Base-by-base conservation (phyloP, 1,140 invertebrate genomes). In the Anastatus disparis region DNA sequence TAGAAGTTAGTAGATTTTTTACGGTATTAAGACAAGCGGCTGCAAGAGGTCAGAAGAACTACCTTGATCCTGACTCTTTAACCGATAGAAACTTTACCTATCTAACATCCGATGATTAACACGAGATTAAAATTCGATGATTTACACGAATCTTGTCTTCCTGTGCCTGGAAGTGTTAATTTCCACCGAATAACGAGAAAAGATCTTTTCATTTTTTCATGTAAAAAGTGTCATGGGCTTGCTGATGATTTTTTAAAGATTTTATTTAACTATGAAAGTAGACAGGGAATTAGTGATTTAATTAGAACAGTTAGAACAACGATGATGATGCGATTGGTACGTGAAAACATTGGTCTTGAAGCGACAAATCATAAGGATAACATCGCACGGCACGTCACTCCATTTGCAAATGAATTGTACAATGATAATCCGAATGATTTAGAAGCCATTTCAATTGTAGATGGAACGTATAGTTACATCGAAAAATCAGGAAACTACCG, bases 381-480 rank as follows among this genome's bases (percentile, higher is more conserved):
- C 29, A 63, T 67, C 38, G 35, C 38, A 20, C 13, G 22, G 50
- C 64, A 67, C 22, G 52, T 72, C 3, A 66, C 64, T 29, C 29
- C 27, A 17, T 66, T 71, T 40, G 62, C 70, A 4, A 71, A 71
- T 53, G 22, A 10, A 13, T 22, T 71, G 7, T 71, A 71, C 27
- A 71, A 71, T 38, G 17, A 20, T 55, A 56, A 66, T 13, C 50
- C 50, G n/a, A 44, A 71, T 35, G 50, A 44, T 44, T 22, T 2
- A n/a, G 42, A 44, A 26, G 58, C 31, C 6, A 73, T 73, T 22
- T 48, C 38, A 10, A 50, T 58, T 27, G 24, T 31, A 26, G 66
- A 70, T 29, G 62, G 22, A 65, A 70, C 61, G 1, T 73, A 73
- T 35, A 63, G 50, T 58, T 67, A 68, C 22, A 58, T 56, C 24